These are phyloP conservation scores for Sceliomorpha sp. DNA, from an alignment of 2,888 invertebrate species.

Conservation along the genomic window DNA sequence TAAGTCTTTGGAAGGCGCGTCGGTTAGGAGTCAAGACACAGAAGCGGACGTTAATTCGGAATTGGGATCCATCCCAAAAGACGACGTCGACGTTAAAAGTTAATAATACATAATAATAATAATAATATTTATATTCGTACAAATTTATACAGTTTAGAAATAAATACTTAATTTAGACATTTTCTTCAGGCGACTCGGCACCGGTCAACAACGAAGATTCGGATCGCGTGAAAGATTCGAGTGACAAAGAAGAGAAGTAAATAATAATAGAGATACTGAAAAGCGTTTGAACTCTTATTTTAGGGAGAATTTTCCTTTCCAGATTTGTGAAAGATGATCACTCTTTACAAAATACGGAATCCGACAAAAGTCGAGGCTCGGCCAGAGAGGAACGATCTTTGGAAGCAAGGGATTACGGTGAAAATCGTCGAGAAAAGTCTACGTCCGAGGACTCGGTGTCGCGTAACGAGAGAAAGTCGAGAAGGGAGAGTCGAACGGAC, in stretches of 20 bases:
- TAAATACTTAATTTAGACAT: conserved; percentile 4
- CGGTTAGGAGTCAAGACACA: conserved; percentile 64
- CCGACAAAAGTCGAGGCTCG: conserved; percentile 18
- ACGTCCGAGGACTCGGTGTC: conserved; percentile 48
- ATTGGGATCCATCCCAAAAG: conserved; percentile 63
- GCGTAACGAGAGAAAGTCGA: conserved; percentile 58
- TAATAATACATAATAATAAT: too few species aligned
- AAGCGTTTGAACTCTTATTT: too few species aligned
- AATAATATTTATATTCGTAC: too few species aligned
- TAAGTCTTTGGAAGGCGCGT: conserved; percentile 68
- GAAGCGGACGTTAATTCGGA: conserved; percentile 69
- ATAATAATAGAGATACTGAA: too few species aligned
- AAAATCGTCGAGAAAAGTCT: conserved; percentile 27
- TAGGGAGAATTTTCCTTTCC: conserved; percentile 29
- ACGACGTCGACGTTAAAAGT: conserved; percentile 62
- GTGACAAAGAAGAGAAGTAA: conserved; percentile 43
- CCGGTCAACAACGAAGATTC: conserved; percentile 18
- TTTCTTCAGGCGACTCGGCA: conserved; percentile 24
- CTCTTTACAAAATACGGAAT: conserved; percentile 25
- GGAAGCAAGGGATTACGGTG: background rate
- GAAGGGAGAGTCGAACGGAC: conserved; percentile 51
- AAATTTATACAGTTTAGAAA: background rate
- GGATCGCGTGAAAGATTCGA: conserved; percentile 17
- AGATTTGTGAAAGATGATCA: conserved; percentile 26
- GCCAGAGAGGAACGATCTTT: conserved; percentile 1